phyloP scores from a whole-genome alignment of 1,140 invertebrate genomes.

The Sminthurides bifidus region DNA sequence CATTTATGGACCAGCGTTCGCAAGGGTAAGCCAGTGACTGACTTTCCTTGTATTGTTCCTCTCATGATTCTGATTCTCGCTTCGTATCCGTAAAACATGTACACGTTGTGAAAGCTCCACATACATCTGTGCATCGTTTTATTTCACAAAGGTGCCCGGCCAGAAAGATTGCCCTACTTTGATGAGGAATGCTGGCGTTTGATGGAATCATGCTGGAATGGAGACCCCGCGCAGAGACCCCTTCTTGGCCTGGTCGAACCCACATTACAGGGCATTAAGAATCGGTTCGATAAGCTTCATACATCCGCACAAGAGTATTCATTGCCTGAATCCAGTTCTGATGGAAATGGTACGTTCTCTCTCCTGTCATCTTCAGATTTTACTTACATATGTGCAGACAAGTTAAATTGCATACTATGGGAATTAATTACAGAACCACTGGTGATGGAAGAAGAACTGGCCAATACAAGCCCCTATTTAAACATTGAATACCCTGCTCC shows the following conservation, averaged over 20 bases:
- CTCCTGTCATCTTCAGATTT: not conserved
- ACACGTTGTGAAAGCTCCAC: too few relatives aligned
- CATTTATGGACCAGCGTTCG: constrained; percentile 73
- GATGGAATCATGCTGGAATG: constrained; percentile 75
- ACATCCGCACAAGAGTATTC: constrained; percentile 20
- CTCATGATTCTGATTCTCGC: not conserved
- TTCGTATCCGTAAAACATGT: too few relatives aligned
- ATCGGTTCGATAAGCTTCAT: constrained; percentile 17
- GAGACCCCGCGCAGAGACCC: constrained; percentile 60
- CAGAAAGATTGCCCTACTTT: constrained; percentile 61
- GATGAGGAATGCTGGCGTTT: constrained; percentile 69
- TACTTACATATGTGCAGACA: not conserved
- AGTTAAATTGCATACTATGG: not conserved
- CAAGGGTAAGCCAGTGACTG: constrained; percentile 48
- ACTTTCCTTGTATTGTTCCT: not conserved
- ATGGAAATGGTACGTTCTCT: constrained; percentile 1
- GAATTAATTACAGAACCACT: constrained; percentile 14
- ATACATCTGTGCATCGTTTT: too few relatives aligned
- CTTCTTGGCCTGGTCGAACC: constrained; percentile 63
- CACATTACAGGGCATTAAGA: constrained; percentile 41
- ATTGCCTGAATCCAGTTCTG: constrained; percentile 11
- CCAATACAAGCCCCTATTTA: constrained; percentile 17
- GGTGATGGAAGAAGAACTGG: constrained; percentile 21
- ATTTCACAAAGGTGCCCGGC: constrained; percentile 45
- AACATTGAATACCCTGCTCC: constrained; percentile 23